Base-by-base conservation (phyloP, 2,888 invertebrate genomes). In the Lysandra coridon region DNA sequence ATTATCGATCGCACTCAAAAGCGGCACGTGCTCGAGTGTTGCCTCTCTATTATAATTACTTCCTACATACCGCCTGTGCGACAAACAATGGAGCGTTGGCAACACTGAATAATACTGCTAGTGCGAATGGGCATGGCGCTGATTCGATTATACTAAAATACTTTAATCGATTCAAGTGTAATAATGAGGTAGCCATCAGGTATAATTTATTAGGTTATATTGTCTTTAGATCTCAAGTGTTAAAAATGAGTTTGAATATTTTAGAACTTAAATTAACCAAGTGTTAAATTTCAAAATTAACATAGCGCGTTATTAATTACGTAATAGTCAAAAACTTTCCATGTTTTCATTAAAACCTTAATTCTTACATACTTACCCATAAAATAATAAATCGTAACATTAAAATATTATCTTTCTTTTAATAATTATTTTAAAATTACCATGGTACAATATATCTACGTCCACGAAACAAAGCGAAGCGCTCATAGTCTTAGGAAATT, bases 31-130 rank as follows among this genome's bases (percentile, higher is more conserved):
- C 80, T 80, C 80, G 83, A 91, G 92, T 92, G 91, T 92, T 92
- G 89, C 93, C 88, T 91, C 89, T 90, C 88, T 87, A 88, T 88
- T 88, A 87, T 92, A 93, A 93, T 93, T 92, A 93, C 92, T 93
- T 93, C 93, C 93, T 92, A 91, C 91, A 88, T 85, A 88, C 87
- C 86, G 86, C 85, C 88, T 87, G 87, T 78, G 78, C 85, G 85
- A 86, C 87, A 88, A 87, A 91, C 90, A 91, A 92, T 84, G 3
- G 57, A 79, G 75, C 74, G 79, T 75, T 79, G 80, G 90, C 88
- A 90, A 89, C 87, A 91, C 87, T 85, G 88, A 86, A 88, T 90
- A 89, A 90, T 87, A 88, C 87, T 88, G 74, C 73, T 62, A 44
- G 79, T 79, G 79, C 57, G 75, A 75, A 60, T 75, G 79, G 76